A percentile compares a stretch with the other conserved stretches of the same genome.
phyloP scores from a whole-genome alignment of 1,140 invertebrate genomes.

The Oedothorax gibbosus region DNA sequence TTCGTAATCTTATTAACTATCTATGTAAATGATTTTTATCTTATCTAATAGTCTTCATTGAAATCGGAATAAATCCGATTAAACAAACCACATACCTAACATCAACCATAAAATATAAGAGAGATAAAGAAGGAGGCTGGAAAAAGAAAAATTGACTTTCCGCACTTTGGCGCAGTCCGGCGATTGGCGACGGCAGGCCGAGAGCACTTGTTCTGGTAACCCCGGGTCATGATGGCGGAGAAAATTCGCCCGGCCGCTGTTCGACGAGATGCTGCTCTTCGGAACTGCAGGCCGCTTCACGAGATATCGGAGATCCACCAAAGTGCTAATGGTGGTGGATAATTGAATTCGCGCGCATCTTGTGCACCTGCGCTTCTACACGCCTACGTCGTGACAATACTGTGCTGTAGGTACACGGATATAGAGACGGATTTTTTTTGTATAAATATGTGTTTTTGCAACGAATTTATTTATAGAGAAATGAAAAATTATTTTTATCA shows the following conservation, averaged over 20 bases:
- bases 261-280: not conserved
- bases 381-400: too few species aligned
- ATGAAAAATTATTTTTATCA: too few species aligned
- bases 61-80: not conserved
- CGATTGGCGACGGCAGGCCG: conserved; percentile 19
- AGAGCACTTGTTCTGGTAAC: conserved; percentile 41
- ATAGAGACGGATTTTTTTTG: too few species aligned
- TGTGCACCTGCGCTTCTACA: not conserved
- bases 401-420: too few species aligned
- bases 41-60: not conserved
- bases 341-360: not conserved
- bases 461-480: too few species aligned
- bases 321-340: not conserved
- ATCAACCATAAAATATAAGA: not conserved
- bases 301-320: not conserved
- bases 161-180: conserved; percentile 5
- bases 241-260: conserved; percentile 7
- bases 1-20: too few species aligned
- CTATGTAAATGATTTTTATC: not conserved
- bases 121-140: not conserved
- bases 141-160: conserved; percentile 18
- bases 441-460: too few species aligned
- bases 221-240: conserved; percentile 38
- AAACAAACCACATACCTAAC: not conserved
- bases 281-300: not conserved